Evolutionary conservation across 1,140 invertebrate species (phyloP), one percentile per base, ranked within the genome.

Genomic region (Neodiprion lecontei): DNA sequence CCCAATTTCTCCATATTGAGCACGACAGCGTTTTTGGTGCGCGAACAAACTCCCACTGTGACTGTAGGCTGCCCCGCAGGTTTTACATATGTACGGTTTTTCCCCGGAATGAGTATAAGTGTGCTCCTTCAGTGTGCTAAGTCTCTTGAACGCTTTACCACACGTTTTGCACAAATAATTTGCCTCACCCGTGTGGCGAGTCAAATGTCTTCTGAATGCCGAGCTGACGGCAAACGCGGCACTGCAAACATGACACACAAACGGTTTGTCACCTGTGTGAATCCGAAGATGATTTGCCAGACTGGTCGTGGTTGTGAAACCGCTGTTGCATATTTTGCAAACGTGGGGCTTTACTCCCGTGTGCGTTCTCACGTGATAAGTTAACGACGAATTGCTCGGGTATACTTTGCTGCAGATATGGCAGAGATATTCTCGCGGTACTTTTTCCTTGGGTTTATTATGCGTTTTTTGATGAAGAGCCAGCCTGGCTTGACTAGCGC

Each of bases 141-240:
- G 88, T 70, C 92, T 88, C 61, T 92, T 92, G 79, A 93, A 94
- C 0, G 92, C 92, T 80, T 91, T 92, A 1, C 91, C 91, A 74
- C 92, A 94, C 1, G 90, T 89, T 53, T 89, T 89, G 74, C 92
- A 94, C 1, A 90, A 84, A 75, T 90, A 89, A 28, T 90, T 91
- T 68, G 90, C 91, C 53, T 90, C 89, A 1, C 92, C 91, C 0
- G 89, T 89, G 77, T 93, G 92, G 48, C 92, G 82, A 10, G 91
- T 88, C 82, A 91, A 86, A 69, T 93, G 92, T 9, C 87, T 76
- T 11, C 86, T 82, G 72, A 88, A 88, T 2, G 87, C 87, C 10
- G 88, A 89, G 73, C 86, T 88, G 0, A 88, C 87, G 23, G 87
- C 87, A 72, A 89, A 89, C 10, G 87, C 87, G 50, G 87, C 87